Evolutionary conservation across 2,113 vertebrate genomes (phyloP).

Genomic region (Xiphias gladius): DNA sequence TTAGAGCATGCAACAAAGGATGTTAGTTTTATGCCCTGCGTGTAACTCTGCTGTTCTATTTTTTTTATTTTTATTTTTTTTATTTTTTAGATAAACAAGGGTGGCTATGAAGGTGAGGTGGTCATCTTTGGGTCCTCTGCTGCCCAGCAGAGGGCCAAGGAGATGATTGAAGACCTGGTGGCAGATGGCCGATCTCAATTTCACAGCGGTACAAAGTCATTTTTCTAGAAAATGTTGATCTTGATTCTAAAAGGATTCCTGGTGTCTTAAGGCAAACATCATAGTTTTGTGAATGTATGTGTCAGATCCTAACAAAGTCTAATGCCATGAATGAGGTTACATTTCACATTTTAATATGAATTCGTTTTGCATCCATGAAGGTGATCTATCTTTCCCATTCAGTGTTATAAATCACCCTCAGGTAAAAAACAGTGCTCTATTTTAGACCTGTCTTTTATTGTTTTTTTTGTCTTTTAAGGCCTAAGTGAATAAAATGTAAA

Average conservation of each 20-base stretch:
- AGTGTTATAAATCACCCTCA: too few relatives aligned
- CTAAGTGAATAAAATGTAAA: too few relatives aligned
- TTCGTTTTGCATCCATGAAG: neutral
- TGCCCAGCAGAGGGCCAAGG: slow-evolving; percentile 90
- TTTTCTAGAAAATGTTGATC: neutral
- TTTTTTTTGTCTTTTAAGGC: too few relatives aligned
- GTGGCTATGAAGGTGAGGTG: slow-evolving; percentile 85
- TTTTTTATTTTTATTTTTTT: too few relatives aligned
- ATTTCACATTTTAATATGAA: too few relatives aligned
- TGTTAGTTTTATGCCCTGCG: neutral
- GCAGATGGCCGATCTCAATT: slow-evolving; percentile 30
- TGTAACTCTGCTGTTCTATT: neutral
- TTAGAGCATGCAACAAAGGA: neutral
- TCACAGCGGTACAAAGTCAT: slow-evolving; percentile 35
- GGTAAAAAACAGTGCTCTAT: too few relatives aligned
- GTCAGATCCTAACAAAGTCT: neutral
- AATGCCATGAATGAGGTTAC: too few relatives aligned
- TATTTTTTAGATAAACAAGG: slow-evolving; percentile 90
- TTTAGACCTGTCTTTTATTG: too few relatives aligned
- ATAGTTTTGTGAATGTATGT: neutral
- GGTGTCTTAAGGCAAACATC: neutral
- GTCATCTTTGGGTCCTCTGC: slow-evolving; percentile 87
- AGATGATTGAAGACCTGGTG: slow-evolving; percentile 88
- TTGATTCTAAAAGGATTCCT: neutral
- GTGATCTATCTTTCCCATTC: neutral